Conservation (phyloP, 1,140 invertebrate species). For the Mercenaria mercenaria region DNA sequence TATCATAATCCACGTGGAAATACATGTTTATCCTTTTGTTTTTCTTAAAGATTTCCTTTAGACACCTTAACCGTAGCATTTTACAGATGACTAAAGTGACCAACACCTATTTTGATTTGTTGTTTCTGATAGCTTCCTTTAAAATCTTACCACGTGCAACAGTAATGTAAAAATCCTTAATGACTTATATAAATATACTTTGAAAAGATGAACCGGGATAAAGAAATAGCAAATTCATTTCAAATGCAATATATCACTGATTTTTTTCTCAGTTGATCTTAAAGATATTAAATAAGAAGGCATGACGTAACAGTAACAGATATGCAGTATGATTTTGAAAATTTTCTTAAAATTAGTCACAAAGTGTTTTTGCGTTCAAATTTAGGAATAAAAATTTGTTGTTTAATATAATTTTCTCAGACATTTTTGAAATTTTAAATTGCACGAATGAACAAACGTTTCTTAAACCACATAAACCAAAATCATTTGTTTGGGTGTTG, state of each 20-base stretch:
- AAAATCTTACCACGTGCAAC: not conserved
- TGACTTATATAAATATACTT: not conserved
- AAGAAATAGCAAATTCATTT: not conserved
- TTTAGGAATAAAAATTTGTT: no score
- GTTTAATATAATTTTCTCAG: no score
- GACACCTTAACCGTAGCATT: not conserved
- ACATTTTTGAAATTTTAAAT: constrained; percentile 35
- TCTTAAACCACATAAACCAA: constrained; percentile 42
- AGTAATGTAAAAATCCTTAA: not conserved
- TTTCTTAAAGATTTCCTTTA: not conserved
- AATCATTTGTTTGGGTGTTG: constrained; percentile 38
- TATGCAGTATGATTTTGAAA: no score
- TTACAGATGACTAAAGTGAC: not conserved
- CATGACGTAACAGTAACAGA: no score
- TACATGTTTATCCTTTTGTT: constrained; percentile 33
- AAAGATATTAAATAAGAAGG: no score
- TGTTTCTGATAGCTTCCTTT: not conserved
- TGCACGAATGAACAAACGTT: constrained; percentile 15
- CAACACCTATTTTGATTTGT: not conserved
- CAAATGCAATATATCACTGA: not conserved
- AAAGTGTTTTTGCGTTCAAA: no score
- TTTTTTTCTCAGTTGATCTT: no score
- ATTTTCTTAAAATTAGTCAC: no score
- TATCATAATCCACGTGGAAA: constrained; percentile 10
- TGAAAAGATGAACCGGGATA: not conserved